Base-by-base conservation (phyloP, 2,888 invertebrate genomes). In the Dexiosoma caninum region DNA sequence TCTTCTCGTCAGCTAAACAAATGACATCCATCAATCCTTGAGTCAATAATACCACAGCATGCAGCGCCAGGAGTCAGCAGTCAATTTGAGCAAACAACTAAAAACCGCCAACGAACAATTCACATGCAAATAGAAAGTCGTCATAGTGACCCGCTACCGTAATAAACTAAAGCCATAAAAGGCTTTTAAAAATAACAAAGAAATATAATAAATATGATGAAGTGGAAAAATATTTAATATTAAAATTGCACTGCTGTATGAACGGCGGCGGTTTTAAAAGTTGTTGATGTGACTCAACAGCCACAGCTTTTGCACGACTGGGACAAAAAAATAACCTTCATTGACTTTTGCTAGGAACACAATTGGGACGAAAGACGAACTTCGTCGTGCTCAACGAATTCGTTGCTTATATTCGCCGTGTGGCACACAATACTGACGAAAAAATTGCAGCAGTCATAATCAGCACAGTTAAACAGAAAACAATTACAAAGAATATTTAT, bases 121-220 rank as follows among this genome's bases (percentile, higher is more conserved):
- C 32, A 23, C 37, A 80, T 76, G 80, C 76, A 77, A 81, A 81
- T 81, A 81, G 80, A 81, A 81, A 77, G 80, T 77, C 77, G 80
- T 77, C 76, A 81, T 69, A 77, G 72, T 81, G 80, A 81, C 80
- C 76, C 69, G 76, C 76, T 81, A 69, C 76, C 69, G 80, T 69
- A 72, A 81, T 72, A 81, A 81, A 81, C 62, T 69, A 49, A 42
- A 51, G 27, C 70, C 75, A 66, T 55, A 74, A 55, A 74, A 59
- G 59, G 51, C 19, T 35, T 14, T 37, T 5, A 37, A 59, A 14
- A 30, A 10, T 40, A 51, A 55, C 21, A 74, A 49, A 30, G 5
- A 35, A 62, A 21, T n/a, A n/a, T n/a, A 66, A 16, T 30, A 59
- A 32, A 51, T 59, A 51, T 67, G 59, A 57, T 55, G 40, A 44